These are phyloP conservation scores for Acronicta alni DNA, from an alignment of 2,888 invertebrate genomes.

Conservation along the genomic window DNA sequence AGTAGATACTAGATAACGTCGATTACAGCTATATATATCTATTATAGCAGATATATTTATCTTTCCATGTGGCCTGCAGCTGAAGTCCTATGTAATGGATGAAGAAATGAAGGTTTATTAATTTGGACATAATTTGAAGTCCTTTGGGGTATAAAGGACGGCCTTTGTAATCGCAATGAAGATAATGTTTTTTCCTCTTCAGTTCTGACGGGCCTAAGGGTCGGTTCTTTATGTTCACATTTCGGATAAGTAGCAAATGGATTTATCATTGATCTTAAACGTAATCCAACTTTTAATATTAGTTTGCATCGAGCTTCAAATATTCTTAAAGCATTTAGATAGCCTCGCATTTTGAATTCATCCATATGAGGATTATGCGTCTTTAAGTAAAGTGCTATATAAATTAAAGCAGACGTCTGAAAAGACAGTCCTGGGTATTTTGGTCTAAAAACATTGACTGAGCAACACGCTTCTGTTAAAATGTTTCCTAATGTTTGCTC, in stretches of 20 bases:
- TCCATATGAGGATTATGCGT: slow-evolving; percentile 78
- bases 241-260: slow-evolving; percentile 86
- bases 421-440: slow-evolving; percentile 89
- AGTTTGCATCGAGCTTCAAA: slow-evolving; percentile 79
- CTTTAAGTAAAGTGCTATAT: slow-evolving; percentile 89
- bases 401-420: slow-evolving; percentile 85
- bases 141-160: slow-evolving; percentile 3
- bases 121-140: slow-evolving; percentile 36
- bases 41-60: no score
- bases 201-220: slow-evolving; percentile 12
- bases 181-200: slow-evolving; percentile 4
- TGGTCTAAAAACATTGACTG: slow-evolving; percentile 87
- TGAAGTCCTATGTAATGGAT: slow-evolving; percentile 9
- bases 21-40: no score
- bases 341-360: slow-evolving; percentile 66
- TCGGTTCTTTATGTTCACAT: slow-evolving; percentile 59
- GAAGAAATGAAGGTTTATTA: slow-evolving; percentile 23
- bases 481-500: slow-evolving; percentile 89
- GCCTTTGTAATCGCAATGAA: slow-evolving; percentile 19
- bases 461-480: slow-evolving; percentile 87
- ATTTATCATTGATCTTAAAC: slow-evolving; percentile 87
- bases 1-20: no score
- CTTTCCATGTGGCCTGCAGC: slow-evolving; percentile 31
- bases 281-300: slow-evolving; percentile 75
- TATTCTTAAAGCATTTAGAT: slow-evolving; percentile 71